Evolutionary conservation across 2,888 invertebrate species (phyloP).

Genomic region (Hymenopus coronatus): DNA sequence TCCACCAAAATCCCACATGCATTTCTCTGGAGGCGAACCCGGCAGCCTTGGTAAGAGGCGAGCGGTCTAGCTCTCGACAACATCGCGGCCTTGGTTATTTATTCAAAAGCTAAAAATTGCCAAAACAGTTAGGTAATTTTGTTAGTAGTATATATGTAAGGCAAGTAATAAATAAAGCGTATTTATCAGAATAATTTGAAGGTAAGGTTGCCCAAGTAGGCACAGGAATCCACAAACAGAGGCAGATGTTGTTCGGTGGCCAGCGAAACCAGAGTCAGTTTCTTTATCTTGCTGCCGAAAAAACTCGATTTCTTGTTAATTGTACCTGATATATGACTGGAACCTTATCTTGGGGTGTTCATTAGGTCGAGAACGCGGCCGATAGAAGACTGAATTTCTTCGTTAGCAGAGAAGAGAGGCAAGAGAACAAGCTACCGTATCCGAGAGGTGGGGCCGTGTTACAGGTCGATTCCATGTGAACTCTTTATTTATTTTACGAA

Average conservation of each 20-base stretch:
- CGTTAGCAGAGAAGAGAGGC: slow-evolving; percentile 13
- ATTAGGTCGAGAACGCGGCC: neutral
- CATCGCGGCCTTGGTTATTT: no score
- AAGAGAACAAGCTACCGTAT: slow-evolving; percentile 10
- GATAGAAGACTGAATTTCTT: slow-evolving; percentile 1
- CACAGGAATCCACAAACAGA: neutral
- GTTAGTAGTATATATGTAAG: no score
- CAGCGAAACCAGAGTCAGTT: neutral
- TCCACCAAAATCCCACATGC: no score
- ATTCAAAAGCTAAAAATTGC: no score
- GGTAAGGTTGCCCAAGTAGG: neutral
- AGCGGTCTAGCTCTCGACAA: no score
- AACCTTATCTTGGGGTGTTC: slow-evolving; percentile 22
- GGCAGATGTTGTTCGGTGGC: neutral
- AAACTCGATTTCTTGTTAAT: slow-evolving; percentile 14
- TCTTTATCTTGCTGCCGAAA: neutral
- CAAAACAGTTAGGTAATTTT: no score
- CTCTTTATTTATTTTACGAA: neutral
- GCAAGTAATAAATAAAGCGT: no score
- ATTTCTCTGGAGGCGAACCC: no score
- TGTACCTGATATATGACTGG: slow-evolving; percentile 18
- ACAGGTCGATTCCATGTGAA: neutral
- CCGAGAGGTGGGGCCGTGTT: neutral
- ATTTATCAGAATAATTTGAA: neutral
- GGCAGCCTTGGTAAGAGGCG: no score